A percentile compares a stretch with the other conserved stretches of the same genome.
Conservation (phyloP, 2,113 vertebrate genomes). For the Eulemur macaco region DNA sequence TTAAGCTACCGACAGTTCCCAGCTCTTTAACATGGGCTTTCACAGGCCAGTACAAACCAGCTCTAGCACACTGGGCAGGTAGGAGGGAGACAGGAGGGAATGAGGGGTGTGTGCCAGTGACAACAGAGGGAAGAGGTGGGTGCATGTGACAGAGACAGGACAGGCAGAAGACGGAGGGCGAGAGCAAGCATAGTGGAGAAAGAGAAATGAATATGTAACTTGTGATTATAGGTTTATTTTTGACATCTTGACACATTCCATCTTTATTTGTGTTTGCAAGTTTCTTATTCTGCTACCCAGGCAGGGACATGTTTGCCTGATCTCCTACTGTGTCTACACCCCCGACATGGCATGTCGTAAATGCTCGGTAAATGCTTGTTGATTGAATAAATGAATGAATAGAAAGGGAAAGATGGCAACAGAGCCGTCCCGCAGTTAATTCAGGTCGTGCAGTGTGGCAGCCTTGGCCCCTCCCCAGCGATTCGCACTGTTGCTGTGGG, state of each 20-base stretch:
- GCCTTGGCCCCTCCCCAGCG: rapidly evolving
- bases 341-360: neutral
- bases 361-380: neutral
- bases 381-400: neutral
- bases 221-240: neutral
- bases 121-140: neutral
- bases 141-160: neutral
- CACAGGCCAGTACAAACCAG: neutral
- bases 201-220: neutral
- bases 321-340: neutral
- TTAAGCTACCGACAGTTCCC: neutral
- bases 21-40: neutral
- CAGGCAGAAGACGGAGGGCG: neutral
- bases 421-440: neutral
- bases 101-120: rapidly evolving
- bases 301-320: neutral
- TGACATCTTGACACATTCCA: neutral
- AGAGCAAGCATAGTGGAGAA: neutral
- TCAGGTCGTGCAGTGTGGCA: neutral
- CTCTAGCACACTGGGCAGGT: neutral
- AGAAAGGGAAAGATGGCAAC: neutral
- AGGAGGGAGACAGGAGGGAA: neutral
- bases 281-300: neutral
- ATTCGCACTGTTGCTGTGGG: neutral
- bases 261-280: neutral